Evolutionary conservation across 2,113 vertebrate species (phyloP).

Genomic region (Dendrocopos noguchii): DNA sequence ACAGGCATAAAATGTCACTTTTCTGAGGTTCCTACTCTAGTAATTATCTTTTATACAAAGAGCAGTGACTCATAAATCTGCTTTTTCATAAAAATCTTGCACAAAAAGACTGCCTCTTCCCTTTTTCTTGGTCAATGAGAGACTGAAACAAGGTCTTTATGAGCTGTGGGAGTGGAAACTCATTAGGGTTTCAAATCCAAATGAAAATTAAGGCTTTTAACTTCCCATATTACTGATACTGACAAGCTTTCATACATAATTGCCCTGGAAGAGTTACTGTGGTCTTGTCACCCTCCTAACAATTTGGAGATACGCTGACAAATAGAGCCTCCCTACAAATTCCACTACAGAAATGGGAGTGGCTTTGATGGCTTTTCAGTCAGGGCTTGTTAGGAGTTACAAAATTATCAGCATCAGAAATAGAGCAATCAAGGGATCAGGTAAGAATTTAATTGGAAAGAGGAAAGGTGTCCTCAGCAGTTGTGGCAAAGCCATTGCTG

Average conservation of each 20-base stretch:
- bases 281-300: conserved; percentile 42
- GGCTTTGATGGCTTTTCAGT: conserved; percentile 24
- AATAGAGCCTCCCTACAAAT: conserved; percentile 39
- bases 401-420: conserved; percentile 1
- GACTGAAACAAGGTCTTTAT: conserved; percentile 27
- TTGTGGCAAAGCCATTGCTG: not conserved
- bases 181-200: conserved; percentile 40
- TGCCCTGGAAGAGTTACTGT: conserved; percentile 58
- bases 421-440: not conserved
- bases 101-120: not conserved
- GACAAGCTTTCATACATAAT: conserved; percentile 50
- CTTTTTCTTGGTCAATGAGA: conserved; percentile 48
- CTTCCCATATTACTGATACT: conserved; percentile 41
- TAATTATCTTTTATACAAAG: conserved; percentile 54
- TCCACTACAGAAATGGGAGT: not conserved
- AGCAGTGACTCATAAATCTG: conserved; percentile 33
- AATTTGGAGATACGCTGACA: not conserved
- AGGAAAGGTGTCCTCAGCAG: conserved; percentile 13
- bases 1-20: conserved; percentile 23
- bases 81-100: conserved; percentile 9
- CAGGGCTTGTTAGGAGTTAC: not conserved
- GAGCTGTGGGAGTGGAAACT: conserved; percentile 38
- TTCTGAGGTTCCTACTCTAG: conserved; percentile 1
- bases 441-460: conserved; percentile 24
- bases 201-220: conserved; percentile 52